phyloP scores from a whole-genome alignment of 2,113 vertebrate genomes.

The Hemichromis elongatus region DNA sequence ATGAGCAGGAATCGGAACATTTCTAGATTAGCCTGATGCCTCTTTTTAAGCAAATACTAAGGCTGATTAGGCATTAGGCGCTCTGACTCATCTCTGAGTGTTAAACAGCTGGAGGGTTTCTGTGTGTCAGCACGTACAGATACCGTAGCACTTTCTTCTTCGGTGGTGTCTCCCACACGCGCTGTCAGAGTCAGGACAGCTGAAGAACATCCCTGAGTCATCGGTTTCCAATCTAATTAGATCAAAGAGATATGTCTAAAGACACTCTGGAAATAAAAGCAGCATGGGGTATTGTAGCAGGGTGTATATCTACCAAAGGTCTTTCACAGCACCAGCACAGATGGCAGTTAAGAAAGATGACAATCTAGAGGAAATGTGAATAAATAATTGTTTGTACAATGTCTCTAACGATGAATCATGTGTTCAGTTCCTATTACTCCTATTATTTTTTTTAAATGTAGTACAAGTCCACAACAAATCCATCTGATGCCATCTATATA shows the following conservation, averaged over 20 bases:
- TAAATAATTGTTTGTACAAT: background rate
- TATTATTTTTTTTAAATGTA: background rate
- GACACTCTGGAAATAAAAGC: background rate
- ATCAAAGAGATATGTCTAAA: background rate
- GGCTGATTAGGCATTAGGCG: background rate
- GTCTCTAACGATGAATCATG: background rate
- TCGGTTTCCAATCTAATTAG: conserved; percentile 3
- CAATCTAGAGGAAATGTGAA: background rate
- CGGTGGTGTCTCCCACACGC: background rate
- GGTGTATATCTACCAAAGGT: background rate
- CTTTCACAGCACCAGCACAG: background rate
- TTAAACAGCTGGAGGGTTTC: background rate
- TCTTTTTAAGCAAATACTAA: background rate
- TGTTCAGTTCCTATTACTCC: background rate
- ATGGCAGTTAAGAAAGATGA: background rate
- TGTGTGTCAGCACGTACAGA: conserved; percentile 18
- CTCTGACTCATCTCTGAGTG: conserved; percentile 7
- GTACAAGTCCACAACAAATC: background rate
- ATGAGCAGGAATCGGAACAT: background rate
- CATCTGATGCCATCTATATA: background rate
- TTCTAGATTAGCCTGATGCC: background rate
- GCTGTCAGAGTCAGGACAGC: background rate
- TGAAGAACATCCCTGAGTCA: conserved; percentile 41
- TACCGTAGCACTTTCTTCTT: background rate
- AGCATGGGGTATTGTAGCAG: background rate